Conservation (phyloP, 2,797 vertebrate species). For the Pseudocheirus occidentalis region DNA sequence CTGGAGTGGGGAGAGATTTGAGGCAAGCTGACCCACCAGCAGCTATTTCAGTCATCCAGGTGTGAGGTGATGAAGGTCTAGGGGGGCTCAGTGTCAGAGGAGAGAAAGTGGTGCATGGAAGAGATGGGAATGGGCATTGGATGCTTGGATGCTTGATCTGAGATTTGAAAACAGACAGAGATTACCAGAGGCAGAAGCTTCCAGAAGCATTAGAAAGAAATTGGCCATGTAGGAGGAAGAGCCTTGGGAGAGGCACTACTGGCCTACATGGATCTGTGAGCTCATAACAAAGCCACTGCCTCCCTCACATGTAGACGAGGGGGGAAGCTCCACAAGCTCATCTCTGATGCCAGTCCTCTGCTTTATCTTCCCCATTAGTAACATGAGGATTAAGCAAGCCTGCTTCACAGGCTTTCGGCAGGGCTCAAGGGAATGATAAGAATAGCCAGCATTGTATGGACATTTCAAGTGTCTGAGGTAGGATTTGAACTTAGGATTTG, state of each 20-base stretch:
- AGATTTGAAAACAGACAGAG: background rate
- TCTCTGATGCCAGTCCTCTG: too few relatives aligned
- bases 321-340: background rate
- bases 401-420: background rate
- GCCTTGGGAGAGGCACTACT: background rate
- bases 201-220: background rate
- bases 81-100: too few relatives aligned
- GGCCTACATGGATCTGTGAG: background rate
- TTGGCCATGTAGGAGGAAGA: background rate
- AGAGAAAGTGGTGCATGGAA: background rate
- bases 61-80: background rate
- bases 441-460: background rate
- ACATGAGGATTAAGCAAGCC: background rate
- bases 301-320: background rate
- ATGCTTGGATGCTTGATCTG: background rate
- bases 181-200: background rate
- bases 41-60: background rate
- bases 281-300: background rate
- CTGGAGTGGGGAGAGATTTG: background rate
- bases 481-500: background rate
- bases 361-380: background rate
- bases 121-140: background rate
- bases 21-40: background rate
- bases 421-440: background rate
- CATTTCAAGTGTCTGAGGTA: background rate